Base-by-base conservation (phyloP, 2,113 vertebrate species). In the Lucifuga dentata region DNA sequence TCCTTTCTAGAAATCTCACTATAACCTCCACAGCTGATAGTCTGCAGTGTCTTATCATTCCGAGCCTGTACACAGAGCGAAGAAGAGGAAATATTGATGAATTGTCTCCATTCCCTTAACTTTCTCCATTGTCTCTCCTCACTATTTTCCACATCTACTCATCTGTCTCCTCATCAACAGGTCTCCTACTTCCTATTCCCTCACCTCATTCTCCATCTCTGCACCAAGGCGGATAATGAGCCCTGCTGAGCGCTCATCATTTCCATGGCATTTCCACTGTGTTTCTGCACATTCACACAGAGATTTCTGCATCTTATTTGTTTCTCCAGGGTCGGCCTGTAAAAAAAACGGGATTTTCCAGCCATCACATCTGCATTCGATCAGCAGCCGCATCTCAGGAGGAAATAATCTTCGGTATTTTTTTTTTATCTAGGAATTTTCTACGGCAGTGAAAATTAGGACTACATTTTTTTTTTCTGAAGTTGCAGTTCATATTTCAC, bases 231-330 rank as follows among this genome's bases (percentile, higher is more conserved):
- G 49, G 32, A 40, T 73, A 80, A 75, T 68, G 61, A 83, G 53
- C 44, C n/a, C 26, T 1, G 3, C 33, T 16, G 43, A 59, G 48
- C 33, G 3, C 21, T n/a, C 24, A 50, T 50, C 5, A 53, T 83
- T 83, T 75, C 58, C 73, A 78, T 80, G 70, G 43, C 33, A 43
- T 68, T 48, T 64, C 36, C 19, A 16, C 1, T 2, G 2, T 3
- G 3, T 24, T 53, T 77, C 8, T 55, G 2, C 21, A 36, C 21
- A 26, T 60, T 69, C 49, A 62, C 10, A 17, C 21, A 59, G 43
- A 8, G 5, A 6, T 24, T 41, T 10, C 35, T 9, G 10, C 35
- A 36, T 48, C 40, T 67, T 0, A 36, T 17, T 39, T 21, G 13
- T 51, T 45, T 50, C 26, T 23, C 0, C 2, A 21, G 33, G 26